Evolutionary conservation across 2,797 vertebrate genomes (phyloP), one percentile per base, ranked within the genome.

Genomic region (Eulemur rubriventer): DNA sequence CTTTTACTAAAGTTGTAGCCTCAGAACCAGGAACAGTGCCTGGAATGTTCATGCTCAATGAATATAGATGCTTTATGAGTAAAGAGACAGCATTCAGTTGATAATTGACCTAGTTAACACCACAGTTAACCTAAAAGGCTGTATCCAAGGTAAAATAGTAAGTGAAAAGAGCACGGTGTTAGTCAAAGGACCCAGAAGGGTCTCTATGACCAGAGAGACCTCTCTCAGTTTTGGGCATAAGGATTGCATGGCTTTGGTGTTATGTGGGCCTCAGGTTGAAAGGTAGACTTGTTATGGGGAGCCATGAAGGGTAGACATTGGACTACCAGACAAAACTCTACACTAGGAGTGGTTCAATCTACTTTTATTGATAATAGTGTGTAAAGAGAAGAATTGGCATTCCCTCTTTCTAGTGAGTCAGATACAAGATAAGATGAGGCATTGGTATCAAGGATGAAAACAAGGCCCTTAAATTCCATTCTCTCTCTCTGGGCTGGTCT

Each of bases 181-280:
- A 65, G 24, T 79, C 33, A 41, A 84, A 84, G 52, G n/a, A 55
- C n/a, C 41, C 22, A 83, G 46, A 33, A 84, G 12, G 14, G 3
- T 72, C 76, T 30, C 30, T 18, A 16, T 46, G 67, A 65, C 30
- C 33, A 76, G 26, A 18, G 20, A 90, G 30, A 22, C 30, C 24
- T 75, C 76, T 20, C 24, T 84, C 61, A 18, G 63, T 82, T 93
- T 88, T 26, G 79, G 26, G 30, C 20, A 89, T 70, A 88, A 84
- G 28, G 33, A 93, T 76, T 59, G 41, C 59, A 65, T 80, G 52
- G n/a, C 57, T 94, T 95, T 96, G 43, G 18, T 89, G 78, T 89
- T 70, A 79, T 12, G 5, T 73, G 48, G 75, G 63, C 61, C 20
- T 89, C 48, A n/a, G 48, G 16, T 61, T 93, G 55, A 72, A 50